phyloP scores from a whole-genome alignment of 2,888 invertebrate genomes.

The Notocelia uddmanniana region DNA sequence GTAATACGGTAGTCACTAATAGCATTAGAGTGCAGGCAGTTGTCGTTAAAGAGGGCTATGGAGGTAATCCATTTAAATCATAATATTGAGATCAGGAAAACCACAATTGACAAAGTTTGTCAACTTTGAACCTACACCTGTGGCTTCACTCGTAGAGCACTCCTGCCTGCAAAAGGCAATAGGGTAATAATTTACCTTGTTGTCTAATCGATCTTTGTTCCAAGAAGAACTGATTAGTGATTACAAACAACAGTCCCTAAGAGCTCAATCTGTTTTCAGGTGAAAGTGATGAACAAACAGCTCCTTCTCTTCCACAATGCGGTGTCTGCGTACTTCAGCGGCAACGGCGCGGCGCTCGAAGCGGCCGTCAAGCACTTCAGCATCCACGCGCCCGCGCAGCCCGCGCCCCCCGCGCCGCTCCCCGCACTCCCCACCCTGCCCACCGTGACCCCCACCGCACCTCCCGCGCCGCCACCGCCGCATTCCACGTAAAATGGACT shows the following conservation, averaged over 20 bases:
- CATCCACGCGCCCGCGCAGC: conserved; percentile 87
- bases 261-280: conserved; percentile 83
- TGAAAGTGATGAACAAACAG: conserved; percentile 99
- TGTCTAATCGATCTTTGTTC: too few relatives aligned
- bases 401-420: conserved; percentile 48
- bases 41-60: too few relatives aligned
- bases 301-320: conserved; percentile 98
- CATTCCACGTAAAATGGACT: conserved; percentile 24
- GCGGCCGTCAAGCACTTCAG: conserved; percentile 98
- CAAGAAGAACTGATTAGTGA: too few relatives aligned
- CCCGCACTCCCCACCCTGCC: conserved; percentile 45
- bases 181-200: too few relatives aligned
- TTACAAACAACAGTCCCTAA: background rate
- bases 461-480: conserved; percentile 40
- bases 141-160: too few relatives aligned
- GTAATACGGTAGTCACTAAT: too few relatives aligned
- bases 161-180: too few relatives aligned
- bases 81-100: too few relatives aligned
- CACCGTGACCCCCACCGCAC: conserved; percentile 30
- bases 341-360: conserved; percentile 97
- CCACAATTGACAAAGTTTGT: too few relatives aligned
- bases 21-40: too few relatives aligned
- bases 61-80: too few relatives aligned
- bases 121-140: too few relatives aligned
- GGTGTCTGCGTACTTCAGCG: conserved; percentile 98